Conservation (phyloP, 2,113 vertebrate genomes). For the Cygnus buccinator region DNA sequence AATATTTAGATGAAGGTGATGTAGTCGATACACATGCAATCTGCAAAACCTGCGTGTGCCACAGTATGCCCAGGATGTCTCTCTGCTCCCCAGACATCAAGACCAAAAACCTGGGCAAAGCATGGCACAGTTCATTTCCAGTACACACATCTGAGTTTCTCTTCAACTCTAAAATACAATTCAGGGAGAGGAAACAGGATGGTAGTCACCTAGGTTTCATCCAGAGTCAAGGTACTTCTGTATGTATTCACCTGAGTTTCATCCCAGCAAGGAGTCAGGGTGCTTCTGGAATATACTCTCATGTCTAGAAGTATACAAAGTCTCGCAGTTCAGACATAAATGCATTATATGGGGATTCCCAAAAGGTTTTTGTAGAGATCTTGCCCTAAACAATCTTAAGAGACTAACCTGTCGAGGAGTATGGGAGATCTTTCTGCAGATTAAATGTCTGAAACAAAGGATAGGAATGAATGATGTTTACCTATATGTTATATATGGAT, state of each 20-base stretch:
- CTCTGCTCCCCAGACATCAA: background rate
- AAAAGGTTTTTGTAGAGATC: background rate
- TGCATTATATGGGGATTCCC: background rate
- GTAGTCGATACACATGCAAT: background rate
- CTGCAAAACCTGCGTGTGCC: background rate
- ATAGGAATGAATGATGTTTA: background rate
- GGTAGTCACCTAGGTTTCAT: background rate
- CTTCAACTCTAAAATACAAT: background rate
- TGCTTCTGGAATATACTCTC: background rate
- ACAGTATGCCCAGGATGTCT: background rate
- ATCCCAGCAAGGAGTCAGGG: background rate
- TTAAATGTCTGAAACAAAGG: background rate
- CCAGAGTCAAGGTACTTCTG: background rate
- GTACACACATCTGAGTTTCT: background rate
- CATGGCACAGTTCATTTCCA: background rate
- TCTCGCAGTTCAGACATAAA: background rate
- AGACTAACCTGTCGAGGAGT: background rate
- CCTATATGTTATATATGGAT: no score
- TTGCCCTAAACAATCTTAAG: background rate
- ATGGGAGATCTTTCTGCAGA: background rate
- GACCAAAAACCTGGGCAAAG: background rate
- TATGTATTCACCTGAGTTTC: background rate
- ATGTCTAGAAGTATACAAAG: background rate
- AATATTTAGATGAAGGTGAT: background rate
- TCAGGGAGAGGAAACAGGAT: background rate